Percentiles rank a stretch among this genome's conserved stretches.
These are phyloP conservation scores for Acropora tenuis DNA, from an alignment of 64 coral and sea anemone species.

Conservation along the genomic window DNA sequence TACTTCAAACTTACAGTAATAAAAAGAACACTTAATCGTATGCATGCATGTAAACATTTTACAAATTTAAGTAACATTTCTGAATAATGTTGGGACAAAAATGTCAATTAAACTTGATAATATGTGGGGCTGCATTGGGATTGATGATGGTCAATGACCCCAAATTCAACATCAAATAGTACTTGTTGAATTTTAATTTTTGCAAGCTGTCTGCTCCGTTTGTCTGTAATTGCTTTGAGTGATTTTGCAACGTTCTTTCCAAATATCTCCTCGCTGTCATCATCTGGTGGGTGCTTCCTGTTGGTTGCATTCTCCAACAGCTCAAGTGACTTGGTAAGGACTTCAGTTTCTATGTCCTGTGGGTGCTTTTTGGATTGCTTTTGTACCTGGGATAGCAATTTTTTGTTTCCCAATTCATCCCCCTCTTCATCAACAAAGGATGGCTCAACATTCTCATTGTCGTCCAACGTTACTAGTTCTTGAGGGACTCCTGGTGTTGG, in stretches of 20 bases:
- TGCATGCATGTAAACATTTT: no score
- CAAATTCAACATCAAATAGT: not conserved
- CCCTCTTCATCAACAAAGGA: not conserved
- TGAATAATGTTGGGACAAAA: not conserved
- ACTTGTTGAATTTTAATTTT: not conserved
- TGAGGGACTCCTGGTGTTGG: not conserved
- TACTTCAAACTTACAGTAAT: no score
- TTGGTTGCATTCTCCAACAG: not conserved
- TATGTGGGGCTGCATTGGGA: not conserved
- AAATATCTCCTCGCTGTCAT: not conserved
- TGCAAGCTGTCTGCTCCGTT: not conserved
- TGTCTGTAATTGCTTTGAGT: not conserved
- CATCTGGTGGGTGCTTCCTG: not conserved
- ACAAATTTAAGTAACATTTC: no score
- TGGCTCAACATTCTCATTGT: not conserved
- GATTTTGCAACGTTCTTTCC: not conserved
- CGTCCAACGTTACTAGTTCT: no score
- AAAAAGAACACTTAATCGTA: no score
- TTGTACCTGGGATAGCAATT: not conserved
- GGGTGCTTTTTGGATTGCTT: not conserved
- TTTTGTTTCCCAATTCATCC: not conserved
- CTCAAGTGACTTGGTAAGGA: no score
- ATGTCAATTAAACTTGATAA: not conserved
- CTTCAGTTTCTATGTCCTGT: no score
- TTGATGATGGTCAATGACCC: not conserved